A percentile compares a stretch with the other conserved stretches of the same genome.
These are phyloP conservation scores for Malachius bipustulatus DNA, from an alignment of 2,888 invertebrate species.

Conservation along the genomic window DNA sequence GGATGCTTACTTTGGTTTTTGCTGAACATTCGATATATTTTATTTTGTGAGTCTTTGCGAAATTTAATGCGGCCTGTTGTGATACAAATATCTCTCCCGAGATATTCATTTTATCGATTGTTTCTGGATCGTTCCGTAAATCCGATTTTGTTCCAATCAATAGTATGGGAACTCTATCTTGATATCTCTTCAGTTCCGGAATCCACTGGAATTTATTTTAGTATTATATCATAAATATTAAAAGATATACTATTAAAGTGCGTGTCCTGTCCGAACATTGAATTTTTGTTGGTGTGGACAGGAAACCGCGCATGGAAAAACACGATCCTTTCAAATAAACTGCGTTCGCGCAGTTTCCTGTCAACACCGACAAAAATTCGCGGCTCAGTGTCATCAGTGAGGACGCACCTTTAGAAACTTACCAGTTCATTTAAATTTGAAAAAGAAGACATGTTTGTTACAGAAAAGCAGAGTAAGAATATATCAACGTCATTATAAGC, in stretches of 20 bases:
- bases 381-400: no score
- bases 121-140: conserved; percentile 17
- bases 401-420: no score
- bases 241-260: no score
- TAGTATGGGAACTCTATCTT: conserved; percentile 13
- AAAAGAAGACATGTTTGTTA: conserved; percentile 15
- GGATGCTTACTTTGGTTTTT: conserved; percentile 11
- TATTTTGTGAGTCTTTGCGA: conserved; percentile 16
- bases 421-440: conserved; percentile 16
- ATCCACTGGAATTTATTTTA: conserved; percentile 19
- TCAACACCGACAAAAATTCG: no score
- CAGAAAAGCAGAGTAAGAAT: conserved; percentile 18
- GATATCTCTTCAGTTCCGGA: conserved; percentile 14
- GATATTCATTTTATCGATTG: conserved; percentile 18
- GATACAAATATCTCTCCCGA: conserved; percentile 16
- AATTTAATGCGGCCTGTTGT: conserved; percentile 12
- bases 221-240: no score
- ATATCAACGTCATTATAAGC: conserved; percentile 14
- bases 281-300: no score
- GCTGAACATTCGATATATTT: conserved; percentile 19
- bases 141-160: conserved; percentile 19
- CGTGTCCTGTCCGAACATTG: no score
- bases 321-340: no score
- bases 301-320: no score
- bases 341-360: no score